Evolutionary conservation across 1,140 invertebrate species (phyloP).

Genomic region (Bombus terrestris): DNA sequence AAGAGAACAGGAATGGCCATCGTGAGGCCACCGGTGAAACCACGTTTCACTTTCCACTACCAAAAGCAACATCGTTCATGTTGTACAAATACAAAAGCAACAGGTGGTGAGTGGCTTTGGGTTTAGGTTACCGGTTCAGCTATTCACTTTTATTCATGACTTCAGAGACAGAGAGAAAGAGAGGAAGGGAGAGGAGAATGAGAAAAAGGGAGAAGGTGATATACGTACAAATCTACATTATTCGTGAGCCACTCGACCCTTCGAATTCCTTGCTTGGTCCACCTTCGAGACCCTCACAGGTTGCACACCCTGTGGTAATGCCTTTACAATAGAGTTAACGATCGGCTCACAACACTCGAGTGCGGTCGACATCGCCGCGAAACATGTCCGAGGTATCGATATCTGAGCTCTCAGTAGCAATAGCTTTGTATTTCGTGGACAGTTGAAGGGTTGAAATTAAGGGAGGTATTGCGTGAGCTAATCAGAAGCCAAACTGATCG

Average conservation of each 20-base stretch:
- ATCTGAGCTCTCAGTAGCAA: background rate
- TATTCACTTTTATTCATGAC: slow-evolving; percentile 75
- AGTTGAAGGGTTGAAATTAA: background rate
- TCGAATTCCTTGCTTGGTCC: slow-evolving; percentile 57
- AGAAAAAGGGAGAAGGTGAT: slow-evolving; percentile 6
- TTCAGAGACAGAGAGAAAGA: slow-evolving; percentile 23
- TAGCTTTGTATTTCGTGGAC: background rate
- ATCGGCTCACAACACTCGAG: slow-evolving; percentile 40
- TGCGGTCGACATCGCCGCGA: slow-evolving; percentile 31
- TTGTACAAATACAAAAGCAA: slow-evolving; percentile 69
- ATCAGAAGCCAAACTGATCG: too few species aligned
- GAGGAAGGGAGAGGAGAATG: background rate
- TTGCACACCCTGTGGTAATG: slow-evolving; percentile 46
- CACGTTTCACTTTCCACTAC: slow-evolving; percentile 47
- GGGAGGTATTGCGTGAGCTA: background rate
- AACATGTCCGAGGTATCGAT: slow-evolving; percentile 34
- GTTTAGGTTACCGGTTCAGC: slow-evolving; percentile 68
- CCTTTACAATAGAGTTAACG: slow-evolving; percentile 66
- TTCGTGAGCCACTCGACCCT: slow-evolving; percentile 54
- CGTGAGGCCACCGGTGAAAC: slow-evolving; percentile 25
- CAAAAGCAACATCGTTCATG: slow-evolving; percentile 31
- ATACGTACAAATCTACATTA: slow-evolving; percentile 63
- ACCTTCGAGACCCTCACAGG: slow-evolving; percentile 46
- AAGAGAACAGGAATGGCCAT: slow-evolving; percentile 22
- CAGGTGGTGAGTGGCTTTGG: slow-evolving; percentile 69